phyloP scores from a whole-genome alignment of 1,140 invertebrate species.

The Drosophila ironensis region DNA sequence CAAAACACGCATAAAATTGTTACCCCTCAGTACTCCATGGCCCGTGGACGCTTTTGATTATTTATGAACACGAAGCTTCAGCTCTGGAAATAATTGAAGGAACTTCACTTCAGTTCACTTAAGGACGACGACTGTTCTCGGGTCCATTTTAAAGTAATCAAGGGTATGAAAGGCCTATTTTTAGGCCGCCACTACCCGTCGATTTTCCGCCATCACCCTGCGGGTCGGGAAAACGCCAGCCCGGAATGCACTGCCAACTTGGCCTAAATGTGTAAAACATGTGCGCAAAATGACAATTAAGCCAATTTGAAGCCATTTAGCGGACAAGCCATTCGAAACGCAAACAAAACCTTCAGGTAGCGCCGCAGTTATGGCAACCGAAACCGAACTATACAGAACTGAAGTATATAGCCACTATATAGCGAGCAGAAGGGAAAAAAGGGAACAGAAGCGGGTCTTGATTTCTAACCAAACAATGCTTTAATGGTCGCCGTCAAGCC shows the following conservation, averaged over 20 bases:
- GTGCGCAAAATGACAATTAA: slow-evolving; percentile 77
- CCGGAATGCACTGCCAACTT: slow-evolving; percentile 36
- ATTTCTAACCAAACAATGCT: slow-evolving; percentile 52
- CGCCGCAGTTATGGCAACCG: slow-evolving; percentile 12
- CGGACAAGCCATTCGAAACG: slow-evolving; percentile 14
- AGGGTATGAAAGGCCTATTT: slow-evolving; percentile 40
- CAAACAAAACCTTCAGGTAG: slow-evolving; percentile 17
- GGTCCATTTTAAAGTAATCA: slow-evolving; percentile 74
- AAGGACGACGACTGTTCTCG: slow-evolving; percentile 3
- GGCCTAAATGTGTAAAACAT: slow-evolving; percentile 55
- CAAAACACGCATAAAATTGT: slow-evolving; percentile 78
- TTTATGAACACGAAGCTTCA: slow-evolving; percentile 69
- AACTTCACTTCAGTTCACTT: slow-evolving; percentile 27
- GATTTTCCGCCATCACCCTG: slow-evolving; percentile 28
- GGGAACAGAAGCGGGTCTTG: slow-evolving; percentile 22
- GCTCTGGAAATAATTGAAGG: slow-evolving; percentile 68
- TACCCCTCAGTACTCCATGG: not conserved
- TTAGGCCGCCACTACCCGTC: slow-evolving; percentile 60
- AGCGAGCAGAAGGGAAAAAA: not conserved
- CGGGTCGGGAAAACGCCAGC: slow-evolving; percentile 11
- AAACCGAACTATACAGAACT: slow-evolving; percentile 5
- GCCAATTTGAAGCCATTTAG: slow-evolving; percentile 77
- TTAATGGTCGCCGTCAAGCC: slow-evolving; percentile 47
- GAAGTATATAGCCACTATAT: slow-evolving; percentile 3
- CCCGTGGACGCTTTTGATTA: slow-evolving; percentile 43